phyloP scores from a whole-genome alignment of 1,140 invertebrate species.

The Drosophila parabipectinata region DNA sequence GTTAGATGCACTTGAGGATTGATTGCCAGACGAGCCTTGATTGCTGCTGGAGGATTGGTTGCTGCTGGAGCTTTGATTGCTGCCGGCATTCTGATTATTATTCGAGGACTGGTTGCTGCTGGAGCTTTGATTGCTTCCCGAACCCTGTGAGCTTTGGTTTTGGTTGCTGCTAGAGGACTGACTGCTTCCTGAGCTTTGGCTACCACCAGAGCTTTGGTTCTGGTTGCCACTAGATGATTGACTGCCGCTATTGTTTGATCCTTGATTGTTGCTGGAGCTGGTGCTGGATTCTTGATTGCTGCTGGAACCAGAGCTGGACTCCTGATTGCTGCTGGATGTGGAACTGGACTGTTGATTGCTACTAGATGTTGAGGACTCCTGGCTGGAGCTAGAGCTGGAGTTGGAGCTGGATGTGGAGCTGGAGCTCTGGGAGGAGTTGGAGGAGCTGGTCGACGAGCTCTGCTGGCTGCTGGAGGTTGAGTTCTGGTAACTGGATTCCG shows the following conservation, averaged over 20 bases:
- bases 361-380: conserved; percentile 57
- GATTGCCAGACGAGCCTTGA: conserved; percentile 38
- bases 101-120: conserved; percentile 13
- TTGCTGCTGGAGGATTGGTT: conserved; percentile 53
- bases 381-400: conserved; percentile 25
- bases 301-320: conserved; percentile 37
- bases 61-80: conserved; percentile 48
- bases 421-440: conserved; percentile 40
- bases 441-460: conserved; percentile 61
- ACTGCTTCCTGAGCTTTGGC: conserved; percentile 36
- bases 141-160: conserved; percentile 32
- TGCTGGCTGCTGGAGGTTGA: conserved; percentile 77
- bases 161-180: conserved; percentile 36
- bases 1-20: conserved; percentile 29
- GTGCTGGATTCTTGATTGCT: conserved; percentile 48
- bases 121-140: conserved; percentile 27
- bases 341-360: conserved; percentile 55
- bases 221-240: conserved; percentile 43
- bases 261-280: conserved; percentile 42
- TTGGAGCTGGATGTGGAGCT: conserved; percentile 49
- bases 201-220: conserved; percentile 35
- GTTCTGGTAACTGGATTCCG: conserved; percentile 77
- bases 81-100: conserved; percentile 29
- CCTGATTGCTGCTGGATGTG: conserved; percentile 44
- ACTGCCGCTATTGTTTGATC: conserved; percentile 35